Conservation (phyloP, 2,797 vertebrate genomes). For the Phataginus tetradactyla region DNA sequence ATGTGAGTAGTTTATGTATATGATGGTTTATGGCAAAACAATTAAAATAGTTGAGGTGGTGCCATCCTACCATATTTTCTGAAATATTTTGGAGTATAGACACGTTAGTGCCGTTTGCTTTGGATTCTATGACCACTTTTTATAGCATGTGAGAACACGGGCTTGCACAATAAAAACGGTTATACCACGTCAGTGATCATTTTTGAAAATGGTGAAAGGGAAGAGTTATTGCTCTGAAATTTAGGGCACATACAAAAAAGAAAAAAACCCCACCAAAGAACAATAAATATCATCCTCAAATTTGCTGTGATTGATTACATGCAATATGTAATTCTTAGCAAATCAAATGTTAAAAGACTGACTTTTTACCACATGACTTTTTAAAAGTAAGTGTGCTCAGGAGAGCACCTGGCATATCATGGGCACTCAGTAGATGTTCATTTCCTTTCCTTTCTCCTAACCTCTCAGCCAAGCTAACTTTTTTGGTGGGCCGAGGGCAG, state of each 20-base stretch:
- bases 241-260: background rate
- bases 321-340: constrained; percentile 14
- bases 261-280: background rate
- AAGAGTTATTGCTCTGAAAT: constrained; percentile 40
- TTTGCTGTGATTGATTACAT: constrained; percentile 41
- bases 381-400: background rate
- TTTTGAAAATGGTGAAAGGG: background rate
- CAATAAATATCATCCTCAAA: background rate
- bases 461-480: constrained; percentile 6
- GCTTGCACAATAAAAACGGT: constrained; percentile 41
- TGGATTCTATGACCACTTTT: constrained; percentile 57
- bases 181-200: background rate
- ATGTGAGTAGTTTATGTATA: constrained; percentile 32
- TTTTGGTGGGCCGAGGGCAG: background rate
- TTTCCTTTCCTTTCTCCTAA: constrained; percentile 61
- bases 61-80: constrained; percentile 51
- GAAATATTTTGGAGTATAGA: constrained; percentile 48
- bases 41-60: constrained; percentile 74
- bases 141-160: constrained; percentile 33
- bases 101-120: constrained; percentile 52
- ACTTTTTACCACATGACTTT: constrained; percentile 31
- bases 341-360: constrained; percentile 52
- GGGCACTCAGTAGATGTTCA: constrained; percentile 31
- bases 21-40: constrained; percentile 69
- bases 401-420: background rate